Evolutionary conservation across 2,797 vertebrate species (phyloP), one percentile per base, ranked within the genome.

Genomic region (Molossus molossus): DNA sequence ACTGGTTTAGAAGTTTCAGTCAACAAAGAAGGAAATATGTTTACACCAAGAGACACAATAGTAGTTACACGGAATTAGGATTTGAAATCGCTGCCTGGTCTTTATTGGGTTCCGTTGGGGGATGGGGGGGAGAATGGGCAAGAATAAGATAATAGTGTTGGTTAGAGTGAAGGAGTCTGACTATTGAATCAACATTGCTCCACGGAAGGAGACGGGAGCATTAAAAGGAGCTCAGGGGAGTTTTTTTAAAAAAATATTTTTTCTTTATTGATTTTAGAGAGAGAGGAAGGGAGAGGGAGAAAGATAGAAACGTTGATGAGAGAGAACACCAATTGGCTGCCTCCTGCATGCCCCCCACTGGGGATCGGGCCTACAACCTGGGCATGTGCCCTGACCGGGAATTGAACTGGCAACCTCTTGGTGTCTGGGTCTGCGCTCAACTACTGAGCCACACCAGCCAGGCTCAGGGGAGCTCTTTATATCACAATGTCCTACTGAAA

Each of bases 71-170:
- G 55, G 27, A 90, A 33, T n/a, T 64, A 25, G 37, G 75, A 64
- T 94, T 87, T 83, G 37, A 82, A 85, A 75, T 55, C 23, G 3
- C 29, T 40, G 23, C 25, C 25, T 88, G n/a, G 5, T 50, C 18
- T 37, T 75, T 90, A 91, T 25, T 67, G 62, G 81, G 25, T 29
- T 88, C 10, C 21, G 64, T 37, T 50, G 15, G 23, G 33, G 25
- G 2, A 4, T 5, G 21, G 2, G 7, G 13, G 0, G 5, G 37
- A 20, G 25, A 45, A 58, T 14, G 6, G 9, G n/a, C 11, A 57
- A 50, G 23, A 79, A 23, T 11, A 70, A 48, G 75, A 67, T 65
- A 64, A 6, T 14, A 29, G 21, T 55, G 17, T 55, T n/a, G 58
- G 5, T 73, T 70, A 76, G n/a, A 89, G 80, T 55, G 58, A 70